Base-by-base conservation (phyloP, 2,888 invertebrate species). In the Drosophila mimica region DNA sequence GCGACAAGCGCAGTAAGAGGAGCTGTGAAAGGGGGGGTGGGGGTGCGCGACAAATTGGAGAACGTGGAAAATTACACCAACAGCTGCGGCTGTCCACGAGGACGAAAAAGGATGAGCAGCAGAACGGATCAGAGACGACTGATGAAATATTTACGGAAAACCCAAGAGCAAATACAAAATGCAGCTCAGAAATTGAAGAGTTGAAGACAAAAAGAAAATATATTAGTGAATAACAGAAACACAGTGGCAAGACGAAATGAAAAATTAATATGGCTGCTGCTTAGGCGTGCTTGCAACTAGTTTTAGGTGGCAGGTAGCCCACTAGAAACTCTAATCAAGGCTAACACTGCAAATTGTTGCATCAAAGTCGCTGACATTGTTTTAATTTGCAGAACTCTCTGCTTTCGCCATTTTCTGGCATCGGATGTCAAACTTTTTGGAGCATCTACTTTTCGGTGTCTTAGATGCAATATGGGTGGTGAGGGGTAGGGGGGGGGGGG, bases 381-480 rank as follows among this genome's bases (percentile, higher is more conserved):
- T 88, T 83, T 90, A 86, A 85, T 86, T 89, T 85, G 81, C 65
- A 34, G 31, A 73, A 58, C 68, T 54, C 62, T 58, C 63, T 36
- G 54, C 43, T n/a, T 49, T 40, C 15, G 43, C 46, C 60, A 48
- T 63, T 59, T 59, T 66, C 57, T 46, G 70, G 80, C 85, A 70
- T 88, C 76, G 70, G 59, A 82, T 83, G 83, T 88, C 85, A 80
- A 82, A 81, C 73, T 82, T 81, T 69, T 69, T 48, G 36, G 51
- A 53, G 67, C 67, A 72, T 64, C 54, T 56, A 72, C 62, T 68
- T 76, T 64, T 63, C 40, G 61, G 62, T 61, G 70, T 46, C 40
- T 49, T 43, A 40, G 33, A 49, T 62, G 40, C 17, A 34, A 11
- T n/a, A n/a, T n/a, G n/a, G n/a, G n/a, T n/a, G n/a, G n/a, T 25